Evolutionary conservation across 2,113 vertebrate genomes (phyloP).

Genomic region (Coreoperca whiteheadi): DNA sequence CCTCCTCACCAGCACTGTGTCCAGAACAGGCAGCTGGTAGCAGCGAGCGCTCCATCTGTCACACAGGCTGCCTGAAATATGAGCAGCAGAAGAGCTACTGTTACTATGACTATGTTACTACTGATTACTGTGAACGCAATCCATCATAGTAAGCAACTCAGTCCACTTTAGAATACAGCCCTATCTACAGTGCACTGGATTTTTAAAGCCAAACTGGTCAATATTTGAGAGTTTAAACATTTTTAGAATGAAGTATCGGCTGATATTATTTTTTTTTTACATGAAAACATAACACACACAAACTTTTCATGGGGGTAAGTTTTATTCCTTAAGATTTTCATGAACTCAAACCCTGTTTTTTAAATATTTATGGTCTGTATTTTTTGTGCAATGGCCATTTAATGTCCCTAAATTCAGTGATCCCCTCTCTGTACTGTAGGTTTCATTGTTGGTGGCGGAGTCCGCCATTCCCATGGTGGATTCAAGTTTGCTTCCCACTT

Average conservation of each 20-base stretch:
- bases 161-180: not conserved
- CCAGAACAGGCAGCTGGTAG: slow-evolving; percentile 91
- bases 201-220: not conserved
- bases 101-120: no score
- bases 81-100: not conserved
- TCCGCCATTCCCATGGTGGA: not conserved
- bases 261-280: no score
- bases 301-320: not conserved
- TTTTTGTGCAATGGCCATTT: no score
- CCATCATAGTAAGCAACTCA: not conserved
- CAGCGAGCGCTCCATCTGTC: slow-evolving; percentile 74
- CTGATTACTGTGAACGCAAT: no score
- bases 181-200: not conserved
- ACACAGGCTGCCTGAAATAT: slow-evolving; percentile 87
- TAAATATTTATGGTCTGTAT: no score
- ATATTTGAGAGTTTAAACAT: no score
- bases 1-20: slow-evolving; percentile 89
- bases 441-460: no score
- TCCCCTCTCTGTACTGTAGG: not conserved
- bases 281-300: not conserved
- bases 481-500: not conserved
- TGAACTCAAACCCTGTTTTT: not conserved
- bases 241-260: no score
- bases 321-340: not conserved
- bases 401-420: not conserved